phyloP scores from a whole-genome alignment of 2,113 vertebrate genomes.

The Colius striatus region DNA sequence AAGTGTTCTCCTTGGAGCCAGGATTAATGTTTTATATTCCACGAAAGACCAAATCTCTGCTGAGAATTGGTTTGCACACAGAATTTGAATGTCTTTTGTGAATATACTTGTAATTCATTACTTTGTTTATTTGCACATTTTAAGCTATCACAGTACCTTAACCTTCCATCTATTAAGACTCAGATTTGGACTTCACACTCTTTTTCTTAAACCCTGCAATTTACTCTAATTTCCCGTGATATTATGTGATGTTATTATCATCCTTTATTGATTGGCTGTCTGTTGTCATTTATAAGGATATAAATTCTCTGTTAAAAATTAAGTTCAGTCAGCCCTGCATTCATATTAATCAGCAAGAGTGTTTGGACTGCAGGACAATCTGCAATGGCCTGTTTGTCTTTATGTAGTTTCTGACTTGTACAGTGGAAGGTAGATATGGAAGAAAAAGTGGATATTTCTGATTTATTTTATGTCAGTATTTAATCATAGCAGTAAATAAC shows the following conservation, averaged over 20 bases:
- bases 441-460: background rate
- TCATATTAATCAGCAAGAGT: slow-evolving; percentile 25
- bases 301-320: slow-evolving; percentile 72
- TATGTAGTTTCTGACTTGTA: background rate
- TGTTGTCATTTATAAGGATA: slow-evolving; percentile 60
- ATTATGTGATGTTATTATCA: slow-evolving; percentile 70
- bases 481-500: slow-evolving; percentile 20
- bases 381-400: background rate
- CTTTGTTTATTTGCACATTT: slow-evolving; percentile 60
- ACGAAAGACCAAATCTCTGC: background rate
- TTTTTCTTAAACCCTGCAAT: slow-evolving; percentile 53
- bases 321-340: slow-evolving; percentile 33
- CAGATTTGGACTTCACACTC: slow-evolving; percentile 48
- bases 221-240: slow-evolving; percentile 73
- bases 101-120: slow-evolving; percentile 26
- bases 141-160: slow-evolving; percentile 47
- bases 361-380: slow-evolving; percentile 31
- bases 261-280: slow-evolving; percentile 73
- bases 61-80: slow-evolving; percentile 6
- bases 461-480: background rate
- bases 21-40: slow-evolving; percentile 36
- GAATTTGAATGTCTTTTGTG: slow-evolving; percentile 8
- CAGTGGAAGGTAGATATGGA: background rate
- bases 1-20: slow-evolving; percentile 27
- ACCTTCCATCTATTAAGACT: slow-evolving; percentile 47